These are phyloP conservation scores for Ochropacha duplaris DNA, from an alignment of 2,888 invertebrate species.

Conservation along the genomic window DNA sequence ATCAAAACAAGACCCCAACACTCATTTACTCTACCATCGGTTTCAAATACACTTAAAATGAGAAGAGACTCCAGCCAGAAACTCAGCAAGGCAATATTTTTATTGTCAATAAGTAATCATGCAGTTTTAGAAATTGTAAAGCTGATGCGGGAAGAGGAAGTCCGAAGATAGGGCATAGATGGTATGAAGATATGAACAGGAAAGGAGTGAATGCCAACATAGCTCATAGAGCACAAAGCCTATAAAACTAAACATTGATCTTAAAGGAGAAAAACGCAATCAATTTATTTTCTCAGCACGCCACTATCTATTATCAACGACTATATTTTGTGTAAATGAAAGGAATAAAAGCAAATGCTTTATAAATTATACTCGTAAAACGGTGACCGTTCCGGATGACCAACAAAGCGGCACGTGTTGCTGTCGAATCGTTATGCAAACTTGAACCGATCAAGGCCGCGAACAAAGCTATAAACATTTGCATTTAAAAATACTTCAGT, in stretches of 20 bases:
- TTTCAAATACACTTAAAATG: not conserved
- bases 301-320: not conserved
- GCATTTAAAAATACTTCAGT: not conserved
- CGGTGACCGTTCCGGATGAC: constrained; percentile 12
- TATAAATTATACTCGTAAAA: constrained; percentile 2
- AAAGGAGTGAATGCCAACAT: no score
- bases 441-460: constrained; percentile 23
- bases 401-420: constrained; percentile 18
- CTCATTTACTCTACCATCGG: no score
- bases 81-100: no score
- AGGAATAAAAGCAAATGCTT: not conserved
- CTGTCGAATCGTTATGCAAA: constrained; percentile 19
- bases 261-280: not conserved
- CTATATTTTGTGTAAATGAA: not conserved
- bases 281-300: not conserved
- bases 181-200: not conserved
- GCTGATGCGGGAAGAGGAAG: not conserved
- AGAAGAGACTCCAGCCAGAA: no score
- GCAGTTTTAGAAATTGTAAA: no score
- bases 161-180: not conserved
- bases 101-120: no score
- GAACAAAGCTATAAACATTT: constrained; percentile 14
- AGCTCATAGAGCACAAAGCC: not conserved
- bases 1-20: no score
- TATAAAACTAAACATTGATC: no score